phyloP scores from a whole-genome alignment of 2,888 invertebrate species.

The Electrophaes corylata region DNA sequence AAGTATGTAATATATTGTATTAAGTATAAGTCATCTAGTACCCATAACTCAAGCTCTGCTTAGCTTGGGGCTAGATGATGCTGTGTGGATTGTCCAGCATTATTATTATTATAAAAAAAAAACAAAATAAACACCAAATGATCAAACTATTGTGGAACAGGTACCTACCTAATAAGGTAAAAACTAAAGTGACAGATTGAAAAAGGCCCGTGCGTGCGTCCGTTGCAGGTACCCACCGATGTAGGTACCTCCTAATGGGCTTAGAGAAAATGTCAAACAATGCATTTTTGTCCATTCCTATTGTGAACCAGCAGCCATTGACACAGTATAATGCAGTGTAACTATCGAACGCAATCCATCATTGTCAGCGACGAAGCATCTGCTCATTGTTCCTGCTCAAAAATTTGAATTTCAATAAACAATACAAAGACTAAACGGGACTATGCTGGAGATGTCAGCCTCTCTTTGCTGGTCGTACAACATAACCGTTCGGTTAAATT shows the following conservation, averaged over 20 bases:
- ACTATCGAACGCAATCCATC: slow-evolving; percentile 65
- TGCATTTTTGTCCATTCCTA: slow-evolving; percentile 59
- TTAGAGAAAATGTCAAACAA: slow-evolving; percentile 63
- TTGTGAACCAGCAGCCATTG: slow-evolving; percentile 60
- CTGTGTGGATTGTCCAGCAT: no score
- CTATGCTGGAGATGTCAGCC: slow-evolving; percentile 39
- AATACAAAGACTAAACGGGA: slow-evolving; percentile 55
- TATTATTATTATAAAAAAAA: no score
- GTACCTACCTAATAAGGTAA: slow-evolving; percentile 36
- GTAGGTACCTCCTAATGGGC: slow-evolving; percentile 60
- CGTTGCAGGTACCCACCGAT: slow-evolving; percentile 61
- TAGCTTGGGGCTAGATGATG: no score
- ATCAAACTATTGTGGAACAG: slow-evolving; percentile 30
- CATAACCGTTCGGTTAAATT: background rate
- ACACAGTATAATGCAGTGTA: slow-evolving; percentile 28
- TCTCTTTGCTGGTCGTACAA: background rate
- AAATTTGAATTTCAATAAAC: slow-evolving; percentile 77
- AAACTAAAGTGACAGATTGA: slow-evolving; percentile 69
- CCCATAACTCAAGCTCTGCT: no score
- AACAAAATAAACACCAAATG: background rate
- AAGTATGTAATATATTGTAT: no score
- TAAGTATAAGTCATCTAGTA: no score
- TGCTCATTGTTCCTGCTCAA: slow-evolving; percentile 75
- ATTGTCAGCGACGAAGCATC: slow-evolving; percentile 70
- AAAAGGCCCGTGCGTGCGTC: slow-evolving; percentile 64